A percentile compares a stretch with the other conserved stretches of the same genome.
phyloP scores from a whole-genome alignment of 1,140 invertebrate species.

The Dufourea novaeangliae region DNA sequence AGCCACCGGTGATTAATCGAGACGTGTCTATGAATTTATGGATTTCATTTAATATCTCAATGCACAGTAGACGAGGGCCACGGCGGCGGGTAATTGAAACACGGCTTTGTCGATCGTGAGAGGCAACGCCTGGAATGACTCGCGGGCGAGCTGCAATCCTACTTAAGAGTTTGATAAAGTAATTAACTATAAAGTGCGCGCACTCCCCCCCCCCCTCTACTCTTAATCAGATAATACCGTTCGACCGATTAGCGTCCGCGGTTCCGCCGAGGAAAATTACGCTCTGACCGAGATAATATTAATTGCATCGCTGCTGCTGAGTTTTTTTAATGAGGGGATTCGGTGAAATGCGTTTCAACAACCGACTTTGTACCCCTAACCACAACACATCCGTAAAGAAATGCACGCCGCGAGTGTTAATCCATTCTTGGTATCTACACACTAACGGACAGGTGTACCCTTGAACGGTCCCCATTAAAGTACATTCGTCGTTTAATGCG shows the following conservation, averaged over 20 bases:
- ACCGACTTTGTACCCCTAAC: too few relatives aligned
- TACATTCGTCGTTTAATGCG: slow-evolving; percentile 14
- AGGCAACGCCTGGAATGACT: slow-evolving; percentile 51
- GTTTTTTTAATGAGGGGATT: slow-evolving; percentile 13
- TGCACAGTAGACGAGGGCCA: slow-evolving; percentile 46
- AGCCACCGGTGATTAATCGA: slow-evolving; percentile 61
- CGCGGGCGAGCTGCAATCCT: slow-evolving; percentile 55
- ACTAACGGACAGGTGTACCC: slow-evolving; percentile 37
- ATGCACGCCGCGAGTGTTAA: not conserved
- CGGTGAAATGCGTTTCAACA: slow-evolving; percentile 10
- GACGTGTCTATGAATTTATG: slow-evolving; percentile 67
- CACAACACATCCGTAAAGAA: slow-evolving; percentile 9
- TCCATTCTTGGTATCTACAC: slow-evolving; percentile 20
- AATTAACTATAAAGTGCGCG: slow-evolving; percentile 66
- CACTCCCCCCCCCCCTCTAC: too few relatives aligned
- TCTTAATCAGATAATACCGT: slow-evolving; percentile 60
- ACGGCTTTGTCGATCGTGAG: slow-evolving; percentile 61
- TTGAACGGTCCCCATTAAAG: slow-evolving; percentile 28
- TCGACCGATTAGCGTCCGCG: slow-evolving; percentile 33
- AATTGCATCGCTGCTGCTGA: slow-evolving; percentile 22
- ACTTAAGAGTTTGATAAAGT: slow-evolving; percentile 66
- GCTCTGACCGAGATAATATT: slow-evolving; percentile 20
- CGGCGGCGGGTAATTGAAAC: slow-evolving; percentile 61
- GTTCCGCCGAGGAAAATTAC: slow-evolving; percentile 9
- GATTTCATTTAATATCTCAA: slow-evolving; percentile 71